A percentile compares a stretch with the other conserved stretches of the same genome.
These are phyloP conservation scores for Malurus leucopterus DNA, from an alignment of 2,797 vertebrate species.

Conservation along the genomic window DNA sequence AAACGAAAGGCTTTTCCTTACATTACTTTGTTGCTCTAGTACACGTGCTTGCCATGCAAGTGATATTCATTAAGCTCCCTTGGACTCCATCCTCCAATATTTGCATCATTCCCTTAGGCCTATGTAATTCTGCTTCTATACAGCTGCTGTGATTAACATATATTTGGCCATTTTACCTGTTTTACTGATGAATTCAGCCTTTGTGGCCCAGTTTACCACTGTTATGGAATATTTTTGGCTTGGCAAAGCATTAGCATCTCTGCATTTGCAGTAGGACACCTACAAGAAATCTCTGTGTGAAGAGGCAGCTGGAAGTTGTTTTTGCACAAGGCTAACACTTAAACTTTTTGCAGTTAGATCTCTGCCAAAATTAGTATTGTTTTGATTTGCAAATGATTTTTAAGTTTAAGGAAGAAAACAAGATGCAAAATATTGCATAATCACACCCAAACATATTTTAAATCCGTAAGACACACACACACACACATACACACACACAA, in stretches of 20 bases:
- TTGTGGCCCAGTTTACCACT: not conserved
- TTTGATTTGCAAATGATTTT: not conserved
- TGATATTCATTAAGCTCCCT: not conserved
- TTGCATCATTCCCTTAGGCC: not conserved
- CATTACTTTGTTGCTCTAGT: not conserved
- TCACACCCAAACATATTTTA: not conserved
- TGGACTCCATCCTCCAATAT: not conserved
- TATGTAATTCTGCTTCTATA: not conserved
- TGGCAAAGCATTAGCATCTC: not conserved
- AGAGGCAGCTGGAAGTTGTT: not conserved
- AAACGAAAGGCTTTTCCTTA: not conserved
- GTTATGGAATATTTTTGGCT: not conserved
- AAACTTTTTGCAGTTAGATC: not conserved
- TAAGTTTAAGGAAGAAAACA: not conserved
- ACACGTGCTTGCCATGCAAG: not conserved
- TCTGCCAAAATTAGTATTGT: not conserved
- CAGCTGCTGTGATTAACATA: not conserved
- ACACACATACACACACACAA: too few species aligned
- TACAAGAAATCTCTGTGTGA: not conserved
- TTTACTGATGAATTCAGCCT: not conserved
- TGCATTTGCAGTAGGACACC: not conserved
- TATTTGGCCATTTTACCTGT: not conserved
- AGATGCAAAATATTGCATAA: not conserved
- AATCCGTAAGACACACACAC: not conserved
- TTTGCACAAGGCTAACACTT: not conserved